Evolutionary conservation across 2,113 vertebrate species (phyloP).

Genomic region (Tachuris rubrigastra): DNA sequence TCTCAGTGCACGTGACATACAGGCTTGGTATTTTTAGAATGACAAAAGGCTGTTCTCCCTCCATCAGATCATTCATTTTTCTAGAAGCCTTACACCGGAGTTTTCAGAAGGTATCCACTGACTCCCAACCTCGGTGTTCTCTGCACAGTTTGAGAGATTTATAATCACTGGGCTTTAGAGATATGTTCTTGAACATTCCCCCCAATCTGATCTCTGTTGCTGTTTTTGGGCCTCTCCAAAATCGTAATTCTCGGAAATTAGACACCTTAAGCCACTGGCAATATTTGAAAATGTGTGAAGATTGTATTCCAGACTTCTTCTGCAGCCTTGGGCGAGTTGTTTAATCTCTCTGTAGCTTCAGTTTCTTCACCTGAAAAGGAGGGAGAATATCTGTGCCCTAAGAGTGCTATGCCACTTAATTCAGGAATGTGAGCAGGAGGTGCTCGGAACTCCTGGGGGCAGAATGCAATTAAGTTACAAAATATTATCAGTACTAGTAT

Average conservation of each 20-base stretch:
- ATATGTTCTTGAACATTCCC: not conserved
- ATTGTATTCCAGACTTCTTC: not conserved
- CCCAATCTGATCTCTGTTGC: not conserved
- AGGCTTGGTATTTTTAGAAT: slow-evolving; percentile 9
- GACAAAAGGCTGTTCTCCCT: not conserved
- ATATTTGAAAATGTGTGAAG: slow-evolving; percentile 1
- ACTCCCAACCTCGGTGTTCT: not conserved
- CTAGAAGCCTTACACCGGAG: not conserved
- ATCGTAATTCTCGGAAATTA: not conserved
- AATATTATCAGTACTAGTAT: not conserved
- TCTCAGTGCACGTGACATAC: not conserved
- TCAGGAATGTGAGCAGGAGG: not conserved
- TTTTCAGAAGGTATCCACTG: not conserved
- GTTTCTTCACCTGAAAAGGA: not conserved
- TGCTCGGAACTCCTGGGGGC: not conserved
- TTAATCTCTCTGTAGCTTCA: not conserved
- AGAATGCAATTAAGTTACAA: not conserved
- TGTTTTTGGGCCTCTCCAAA: not conserved
- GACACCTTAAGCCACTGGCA: not conserved
- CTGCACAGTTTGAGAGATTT: not conserved
- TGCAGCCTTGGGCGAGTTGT: not conserved
- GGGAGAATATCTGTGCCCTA: not conserved
- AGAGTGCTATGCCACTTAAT: not conserved
- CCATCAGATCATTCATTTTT: not conserved
- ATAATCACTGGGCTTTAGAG: not conserved